These are phyloP conservation scores for Onychomys leucogaster DNA, from an alignment of 2,797 vertebrate genomes.

Conservation along the genomic window DNA sequence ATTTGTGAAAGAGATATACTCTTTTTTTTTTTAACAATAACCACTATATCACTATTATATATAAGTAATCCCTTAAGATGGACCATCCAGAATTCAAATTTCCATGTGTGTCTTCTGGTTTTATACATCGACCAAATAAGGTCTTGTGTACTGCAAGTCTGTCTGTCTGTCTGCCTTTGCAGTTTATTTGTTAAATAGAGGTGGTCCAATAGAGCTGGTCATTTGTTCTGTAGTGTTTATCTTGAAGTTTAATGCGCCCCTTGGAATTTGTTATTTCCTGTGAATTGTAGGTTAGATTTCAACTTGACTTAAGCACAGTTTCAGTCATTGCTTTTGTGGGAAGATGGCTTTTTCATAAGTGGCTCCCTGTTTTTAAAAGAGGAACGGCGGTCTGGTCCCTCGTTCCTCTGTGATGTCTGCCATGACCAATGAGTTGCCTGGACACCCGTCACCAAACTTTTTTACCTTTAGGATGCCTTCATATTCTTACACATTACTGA, in stretches of 20 bases:
- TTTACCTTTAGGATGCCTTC: neutral
- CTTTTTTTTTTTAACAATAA: neutral
- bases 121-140: constrained; percentile 42
- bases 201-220: constrained; percentile 48
- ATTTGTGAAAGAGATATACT: constrained; percentile 44
- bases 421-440: neutral
- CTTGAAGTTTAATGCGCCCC: neutral
- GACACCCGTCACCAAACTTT: neutral
- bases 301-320: neutral
- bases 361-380: neutral
- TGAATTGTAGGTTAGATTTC: constrained; percentile 30
- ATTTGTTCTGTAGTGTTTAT: neutral
- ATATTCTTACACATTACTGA: neutral
- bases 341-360: neutral
- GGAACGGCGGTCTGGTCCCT: neutral
- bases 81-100: constrained; percentile 30
- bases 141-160: neutral
- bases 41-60: neutral
- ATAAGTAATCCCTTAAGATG: neutral
- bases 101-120: neutral
- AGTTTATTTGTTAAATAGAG: neutral
- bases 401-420: neutral
- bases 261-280: neutral
- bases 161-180: neutral
- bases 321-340: neutral